Percentiles rank a stretch among this genome's conserved stretches.
phyloP scores from a whole-genome alignment of 2,113 vertebrate species.

The Microtus pennsylvanicus region DNA sequence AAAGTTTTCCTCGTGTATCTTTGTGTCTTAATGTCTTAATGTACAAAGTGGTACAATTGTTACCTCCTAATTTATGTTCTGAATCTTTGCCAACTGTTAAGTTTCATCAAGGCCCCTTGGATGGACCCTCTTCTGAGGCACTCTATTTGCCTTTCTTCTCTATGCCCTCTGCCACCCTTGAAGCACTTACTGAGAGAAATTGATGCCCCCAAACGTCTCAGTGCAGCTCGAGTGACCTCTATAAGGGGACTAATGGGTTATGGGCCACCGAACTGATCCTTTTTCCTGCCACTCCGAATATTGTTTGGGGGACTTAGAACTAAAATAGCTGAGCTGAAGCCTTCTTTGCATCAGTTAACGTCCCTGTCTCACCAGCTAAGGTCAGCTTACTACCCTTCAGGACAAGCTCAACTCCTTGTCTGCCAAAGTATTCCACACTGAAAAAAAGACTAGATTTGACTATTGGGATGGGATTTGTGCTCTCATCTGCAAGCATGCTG shows the following conservation, averaged over 20 bases:
- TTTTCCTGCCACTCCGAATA: background rate
- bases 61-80: background rate
- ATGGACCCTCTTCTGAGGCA: background rate
- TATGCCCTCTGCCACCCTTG: background rate
- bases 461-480: no score
- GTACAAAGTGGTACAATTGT: background rate
- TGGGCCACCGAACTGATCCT: background rate
- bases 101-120: background rate
- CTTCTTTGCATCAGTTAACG: background rate
- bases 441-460: background rate
- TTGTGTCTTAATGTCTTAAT: background rate
- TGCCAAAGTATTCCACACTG: no score
- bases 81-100: background rate
- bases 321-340: background rate
- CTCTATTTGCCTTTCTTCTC: background rate
- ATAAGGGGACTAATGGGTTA: background rate
- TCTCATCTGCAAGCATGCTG: background rate
- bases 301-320: background rate
- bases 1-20: background rate
- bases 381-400: background rate
- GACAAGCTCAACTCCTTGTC: background rate
- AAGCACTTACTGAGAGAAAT: background rate
- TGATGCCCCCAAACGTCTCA: background rate
- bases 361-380: background rate
- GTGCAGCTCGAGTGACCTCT: background rate